Evolutionary conservation across 2,888 invertebrate genomes (phyloP), one percentile per base, ranked within the genome.

Genomic region (Sinopyrophorus schimmeli): DNA sequence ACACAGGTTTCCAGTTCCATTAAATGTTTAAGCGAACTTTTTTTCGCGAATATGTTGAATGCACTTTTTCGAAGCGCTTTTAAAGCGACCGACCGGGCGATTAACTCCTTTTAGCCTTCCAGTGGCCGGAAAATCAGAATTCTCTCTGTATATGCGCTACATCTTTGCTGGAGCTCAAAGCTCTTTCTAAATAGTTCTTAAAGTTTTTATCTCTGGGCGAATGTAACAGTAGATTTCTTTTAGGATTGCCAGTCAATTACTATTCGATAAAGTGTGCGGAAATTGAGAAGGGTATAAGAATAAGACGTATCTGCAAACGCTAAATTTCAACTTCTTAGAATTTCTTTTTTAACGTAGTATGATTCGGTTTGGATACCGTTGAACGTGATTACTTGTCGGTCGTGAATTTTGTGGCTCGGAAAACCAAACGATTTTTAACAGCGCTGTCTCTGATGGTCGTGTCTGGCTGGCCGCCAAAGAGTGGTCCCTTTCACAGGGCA

Each of bases 201-300:
- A 55, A 53, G 53, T 57, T 54, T 56, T 57, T 57, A 57, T 57
- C 57, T 57, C 47, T 41, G 41, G n/a, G 39, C 30, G 38, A 52
- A 57, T 52, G 53, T 55, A 53, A 51, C 53, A 47, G 47, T 47
- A 47, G 44, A 57, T 55, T 57, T 54, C 57, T 52, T 52, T 57
- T 57, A 44, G 44, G 48, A 55, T 56, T 57, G 61, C 55, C 60
- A 65, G 63, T 65, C 65, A 65, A 65, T 65, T 65, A 65, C 60
- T 60, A 63, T 62, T 62, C 61, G 62, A 65, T 65, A 64, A 63
- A 62, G 61, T 61, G 60, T 58, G 53, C 57, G 63, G 63, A 65
- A 64, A 65, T 65, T 62, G 63, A 63, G 51, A 35, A 46, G 51
- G 47, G 27, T 47, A 47, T 47, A 47, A 47, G 47, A 47, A 41